A percentile compares a stretch with the other conserved stretches of the same genome.
phyloP scores from a whole-genome alignment of 2,113 vertebrate species.

The Anarhynchus alexandrinus region DNA sequence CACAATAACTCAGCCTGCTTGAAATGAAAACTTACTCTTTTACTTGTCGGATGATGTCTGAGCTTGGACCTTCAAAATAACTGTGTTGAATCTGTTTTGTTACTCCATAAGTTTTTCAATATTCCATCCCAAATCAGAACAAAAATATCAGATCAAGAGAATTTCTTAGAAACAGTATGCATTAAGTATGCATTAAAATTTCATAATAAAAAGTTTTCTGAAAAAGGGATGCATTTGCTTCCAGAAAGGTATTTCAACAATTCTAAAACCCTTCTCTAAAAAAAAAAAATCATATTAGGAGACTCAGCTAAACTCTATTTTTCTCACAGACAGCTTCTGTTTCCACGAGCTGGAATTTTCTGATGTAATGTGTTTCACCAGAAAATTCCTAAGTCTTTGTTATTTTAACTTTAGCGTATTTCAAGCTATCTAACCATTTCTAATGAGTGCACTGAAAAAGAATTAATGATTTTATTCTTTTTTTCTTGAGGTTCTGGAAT shows the following conservation, averaged over 20 bases:
- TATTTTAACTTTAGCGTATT: background rate
- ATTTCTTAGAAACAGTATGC: background rate
- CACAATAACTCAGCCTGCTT: background rate
- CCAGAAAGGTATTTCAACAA: background rate
- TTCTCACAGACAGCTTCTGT: background rate
- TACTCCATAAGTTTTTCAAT: background rate
- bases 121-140: background rate
- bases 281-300: background rate
- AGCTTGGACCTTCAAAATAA: background rate
- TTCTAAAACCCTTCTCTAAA: background rate
- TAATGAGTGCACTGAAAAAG: background rate
- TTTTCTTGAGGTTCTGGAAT: background rate
- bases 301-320: background rate
- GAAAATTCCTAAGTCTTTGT: background rate
- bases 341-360: background rate
- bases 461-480: background rate
- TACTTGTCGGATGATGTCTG: background rate
- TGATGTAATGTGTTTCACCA: background rate
- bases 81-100: background rate
- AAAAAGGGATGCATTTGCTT: background rate
- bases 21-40: background rate
- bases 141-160: background rate
- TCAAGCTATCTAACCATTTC: background rate
- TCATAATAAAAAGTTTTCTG: background rate
- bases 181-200: background rate